Evolutionary conservation across 2,797 vertebrate genomes (phyloP).

Genomic region (Falco naumanni): DNA sequence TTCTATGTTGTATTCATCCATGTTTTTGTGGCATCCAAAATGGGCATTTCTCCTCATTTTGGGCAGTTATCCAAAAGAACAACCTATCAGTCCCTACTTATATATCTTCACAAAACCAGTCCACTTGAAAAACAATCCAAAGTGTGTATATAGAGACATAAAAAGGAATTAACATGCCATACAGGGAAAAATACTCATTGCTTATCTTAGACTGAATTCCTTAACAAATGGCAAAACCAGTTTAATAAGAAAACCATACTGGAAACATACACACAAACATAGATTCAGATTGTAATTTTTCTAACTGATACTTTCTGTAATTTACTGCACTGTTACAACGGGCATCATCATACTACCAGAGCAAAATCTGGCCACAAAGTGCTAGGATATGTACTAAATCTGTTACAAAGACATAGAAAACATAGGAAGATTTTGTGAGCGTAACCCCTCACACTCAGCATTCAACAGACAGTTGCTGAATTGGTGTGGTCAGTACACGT

Average conservation of each 20-base stretch:
- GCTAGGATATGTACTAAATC: not conserved
- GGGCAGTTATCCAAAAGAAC: not conserved
- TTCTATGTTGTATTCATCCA: not conserved
- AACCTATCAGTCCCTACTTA: not conserved
- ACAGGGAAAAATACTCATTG: fast-evolving
- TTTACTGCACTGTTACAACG: not conserved
- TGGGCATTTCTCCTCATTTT: not conserved
- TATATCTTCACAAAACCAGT: not conserved
- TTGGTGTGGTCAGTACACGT: not conserved
- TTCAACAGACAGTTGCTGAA: not conserved
- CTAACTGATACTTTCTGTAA: not conserved
- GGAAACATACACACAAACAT: not conserved
- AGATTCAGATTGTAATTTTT: not conserved
- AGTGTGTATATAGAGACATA: not conserved
- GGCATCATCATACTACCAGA: not conserved
- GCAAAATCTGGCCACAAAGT: not conserved
- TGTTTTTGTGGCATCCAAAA: not conserved
- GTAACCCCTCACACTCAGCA: not conserved
- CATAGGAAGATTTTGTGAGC: not conserved
- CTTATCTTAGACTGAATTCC: not conserved
- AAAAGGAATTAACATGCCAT: not conserved
- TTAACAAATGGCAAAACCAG: not conserved
- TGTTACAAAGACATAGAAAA: not conserved
- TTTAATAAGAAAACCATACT: not conserved
- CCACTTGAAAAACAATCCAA: not conserved